phyloP scores from a whole-genome alignment of 2,888 invertebrate genomes.

The Sesamia inferens region DNA sequence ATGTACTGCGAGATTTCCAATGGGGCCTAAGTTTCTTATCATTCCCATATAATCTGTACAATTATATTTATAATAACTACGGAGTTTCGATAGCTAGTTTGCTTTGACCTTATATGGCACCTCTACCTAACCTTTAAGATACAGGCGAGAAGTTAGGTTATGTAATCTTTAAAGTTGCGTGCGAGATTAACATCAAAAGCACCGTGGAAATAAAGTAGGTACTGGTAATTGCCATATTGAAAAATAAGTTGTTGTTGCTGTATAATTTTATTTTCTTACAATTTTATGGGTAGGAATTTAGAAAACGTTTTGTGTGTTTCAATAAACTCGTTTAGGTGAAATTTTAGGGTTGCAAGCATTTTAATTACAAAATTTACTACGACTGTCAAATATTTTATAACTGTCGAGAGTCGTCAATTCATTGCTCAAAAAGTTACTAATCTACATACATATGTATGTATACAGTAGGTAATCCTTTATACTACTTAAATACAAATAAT shows the following conservation, averaged over 20 bases:
- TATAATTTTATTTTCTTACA: conserved; percentile 12
- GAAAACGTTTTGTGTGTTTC: not conserved
- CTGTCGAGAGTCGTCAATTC: too few relatives aligned
- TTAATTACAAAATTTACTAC: conserved; percentile 11
- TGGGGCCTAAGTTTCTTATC: too few relatives aligned
- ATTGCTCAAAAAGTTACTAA: too few relatives aligned
- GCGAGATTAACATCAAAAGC: conserved; percentile 40
- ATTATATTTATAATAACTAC: too few relatives aligned
- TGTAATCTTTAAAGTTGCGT: conserved; percentile 25
- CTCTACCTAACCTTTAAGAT: not conserved
- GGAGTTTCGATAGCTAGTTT: too few relatives aligned
- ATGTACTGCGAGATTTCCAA: too few relatives aligned
- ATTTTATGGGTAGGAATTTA: conserved; percentile 3
- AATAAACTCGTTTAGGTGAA: conserved; percentile 9
- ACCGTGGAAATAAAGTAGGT: conserved; percentile 6
- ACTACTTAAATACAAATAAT: too few relatives aligned
- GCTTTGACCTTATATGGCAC: too few relatives aligned
- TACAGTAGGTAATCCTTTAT: too few relatives aligned
- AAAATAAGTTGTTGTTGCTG: not conserved
- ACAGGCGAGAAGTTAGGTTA: too few relatives aligned
- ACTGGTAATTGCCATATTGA: not conserved
- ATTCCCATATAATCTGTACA: too few relatives aligned
- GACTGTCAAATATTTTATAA: not conserved
- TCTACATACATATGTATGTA: too few relatives aligned
- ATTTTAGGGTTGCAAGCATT: conserved; percentile 22